Conservation (phyloP, 2,888 invertebrate species). For the Trissoscelio sp. region DNA sequence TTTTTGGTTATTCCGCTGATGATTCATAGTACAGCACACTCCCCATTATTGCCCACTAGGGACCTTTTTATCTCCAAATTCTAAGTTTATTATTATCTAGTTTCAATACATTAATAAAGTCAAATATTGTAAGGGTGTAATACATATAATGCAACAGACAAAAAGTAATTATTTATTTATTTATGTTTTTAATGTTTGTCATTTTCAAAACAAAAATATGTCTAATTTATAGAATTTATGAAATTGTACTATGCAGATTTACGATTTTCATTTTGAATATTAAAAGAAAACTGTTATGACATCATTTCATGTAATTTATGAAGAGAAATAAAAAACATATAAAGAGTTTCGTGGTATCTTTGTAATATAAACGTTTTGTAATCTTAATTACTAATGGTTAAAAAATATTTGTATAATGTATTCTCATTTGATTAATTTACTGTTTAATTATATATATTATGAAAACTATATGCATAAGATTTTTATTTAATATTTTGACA, state of each 20-base stretch:
- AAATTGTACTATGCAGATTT: too few species aligned
- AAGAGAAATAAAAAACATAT: neutral
- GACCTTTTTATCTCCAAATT: slow-evolving; percentile 24
- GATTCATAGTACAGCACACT: slow-evolving; percentile 21
- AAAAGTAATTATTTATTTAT: neutral
- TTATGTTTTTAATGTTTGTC: too few species aligned
- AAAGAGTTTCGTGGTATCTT: neutral
- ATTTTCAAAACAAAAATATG: too few species aligned
- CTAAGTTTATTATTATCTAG: slow-evolving; percentile 24
- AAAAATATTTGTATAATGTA: too few species aligned
- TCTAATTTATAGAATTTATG: too few species aligned
- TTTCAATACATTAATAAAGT: slow-evolving; percentile 5
- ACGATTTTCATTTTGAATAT: neutral
- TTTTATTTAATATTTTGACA: too few species aligned
- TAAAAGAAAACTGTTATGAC: neutral
- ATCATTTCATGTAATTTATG: neutral
- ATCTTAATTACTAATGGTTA: slow-evolving; percentile 6
- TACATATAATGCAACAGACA: neutral
- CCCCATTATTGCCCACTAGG: slow-evolving; percentile 4
- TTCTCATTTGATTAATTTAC: too few species aligned
- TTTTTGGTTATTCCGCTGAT: slow-evolving; percentile 16
- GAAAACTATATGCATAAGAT: too few species aligned
- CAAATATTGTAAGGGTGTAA: neutral
- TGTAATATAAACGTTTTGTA: neutral
- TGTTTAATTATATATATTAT: too few species aligned